Evolutionary conservation across 2,797 vertebrate genomes (phyloP).

Genomic region (Merluccius polli): DNA sequence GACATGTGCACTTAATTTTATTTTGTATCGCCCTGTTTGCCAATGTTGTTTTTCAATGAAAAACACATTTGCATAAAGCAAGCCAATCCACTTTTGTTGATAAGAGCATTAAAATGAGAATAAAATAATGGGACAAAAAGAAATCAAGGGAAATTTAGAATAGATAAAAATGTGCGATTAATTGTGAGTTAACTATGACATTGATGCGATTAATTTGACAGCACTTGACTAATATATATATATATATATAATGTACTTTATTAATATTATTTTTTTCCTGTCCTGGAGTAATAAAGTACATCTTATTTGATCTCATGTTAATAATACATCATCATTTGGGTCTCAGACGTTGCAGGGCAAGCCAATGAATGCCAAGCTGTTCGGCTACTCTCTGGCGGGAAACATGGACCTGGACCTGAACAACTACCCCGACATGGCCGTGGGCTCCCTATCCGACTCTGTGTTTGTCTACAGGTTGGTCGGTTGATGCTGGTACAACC

Average conservation of each 20-base stretch:
- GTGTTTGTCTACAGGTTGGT: constrained; percentile 82
- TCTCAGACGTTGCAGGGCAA: constrained; percentile 76
- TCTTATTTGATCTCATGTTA: not conserved
- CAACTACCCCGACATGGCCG: constrained; percentile 88
- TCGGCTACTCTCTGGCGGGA: constrained; percentile 93
- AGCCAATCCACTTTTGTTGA: no score
- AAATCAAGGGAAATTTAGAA: no score
- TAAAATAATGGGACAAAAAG: no score
- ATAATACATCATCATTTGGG: not conserved
- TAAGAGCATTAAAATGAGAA: no score
- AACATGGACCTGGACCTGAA: constrained; percentile 95
- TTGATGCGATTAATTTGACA: no score
- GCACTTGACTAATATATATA: no score
- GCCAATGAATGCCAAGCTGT: constrained; percentile 60
- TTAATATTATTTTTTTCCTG: not conserved
- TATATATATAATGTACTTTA: not conserved
- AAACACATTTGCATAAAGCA: no score
- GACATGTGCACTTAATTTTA: no score
- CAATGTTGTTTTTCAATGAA: no score
- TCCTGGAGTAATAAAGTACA: not conserved
- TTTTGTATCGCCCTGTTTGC: no score
- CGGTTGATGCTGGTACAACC: not conserved
- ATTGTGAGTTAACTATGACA: no score
- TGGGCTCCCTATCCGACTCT: constrained; percentile 91
- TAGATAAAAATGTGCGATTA: no score